Percentiles rank a stretch among this genome's conserved stretches.
Conservation (phyloP, 2,888 invertebrate species). For the Drosophila fungiperda region DNA sequence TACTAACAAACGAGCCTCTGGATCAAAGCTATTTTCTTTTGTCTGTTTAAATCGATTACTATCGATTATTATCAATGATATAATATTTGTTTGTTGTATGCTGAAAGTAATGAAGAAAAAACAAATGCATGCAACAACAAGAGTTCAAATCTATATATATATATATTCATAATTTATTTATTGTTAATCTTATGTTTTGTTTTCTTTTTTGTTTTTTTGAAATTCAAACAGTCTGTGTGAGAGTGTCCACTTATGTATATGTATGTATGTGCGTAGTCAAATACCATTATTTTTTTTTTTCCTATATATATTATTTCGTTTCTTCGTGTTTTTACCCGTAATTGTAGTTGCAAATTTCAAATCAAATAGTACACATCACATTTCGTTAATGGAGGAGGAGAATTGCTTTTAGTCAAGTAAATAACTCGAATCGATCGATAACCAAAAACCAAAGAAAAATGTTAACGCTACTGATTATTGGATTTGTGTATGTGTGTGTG, state of each 20-base stretch:
- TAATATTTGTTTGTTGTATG: conserved; percentile 27
- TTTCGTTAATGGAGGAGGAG: conserved; percentile 47
- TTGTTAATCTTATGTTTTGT: conserved; percentile 17
- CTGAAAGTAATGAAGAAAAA: conserved; percentile 45
- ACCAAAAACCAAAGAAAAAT: not conserved
- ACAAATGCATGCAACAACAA: conserved; percentile 61
- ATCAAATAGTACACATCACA: conserved; percentile 70
- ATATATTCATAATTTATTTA: conserved; percentile 38
- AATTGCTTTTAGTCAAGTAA: conserved; percentile 4
- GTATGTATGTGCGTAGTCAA: conserved; percentile 28
- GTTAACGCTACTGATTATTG: conserved; percentile 9
- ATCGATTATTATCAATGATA: conserved; percentile 21
- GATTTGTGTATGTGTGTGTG: conserved; percentile 7
- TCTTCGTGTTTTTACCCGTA: conserved; percentile 69
- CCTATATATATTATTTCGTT: conserved; percentile 17
- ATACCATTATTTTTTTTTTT: conserved; percentile 23
- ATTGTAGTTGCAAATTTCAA: conserved; percentile 72
- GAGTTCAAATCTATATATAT: conserved; percentile 51
- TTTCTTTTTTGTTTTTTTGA: conserved; percentile 9
- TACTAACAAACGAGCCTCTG: conserved; percentile 16
- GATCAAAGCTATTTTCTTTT: conserved; percentile 34
- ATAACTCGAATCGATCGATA: conserved; percentile 9
- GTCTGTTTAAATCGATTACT: not conserved
- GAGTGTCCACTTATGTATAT: conserved; percentile 25
- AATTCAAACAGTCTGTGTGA: conserved; percentile 57